phyloP scores from a whole-genome alignment of 2,888 invertebrate genomes.

The Nipponacmea schrenckii region DNA sequence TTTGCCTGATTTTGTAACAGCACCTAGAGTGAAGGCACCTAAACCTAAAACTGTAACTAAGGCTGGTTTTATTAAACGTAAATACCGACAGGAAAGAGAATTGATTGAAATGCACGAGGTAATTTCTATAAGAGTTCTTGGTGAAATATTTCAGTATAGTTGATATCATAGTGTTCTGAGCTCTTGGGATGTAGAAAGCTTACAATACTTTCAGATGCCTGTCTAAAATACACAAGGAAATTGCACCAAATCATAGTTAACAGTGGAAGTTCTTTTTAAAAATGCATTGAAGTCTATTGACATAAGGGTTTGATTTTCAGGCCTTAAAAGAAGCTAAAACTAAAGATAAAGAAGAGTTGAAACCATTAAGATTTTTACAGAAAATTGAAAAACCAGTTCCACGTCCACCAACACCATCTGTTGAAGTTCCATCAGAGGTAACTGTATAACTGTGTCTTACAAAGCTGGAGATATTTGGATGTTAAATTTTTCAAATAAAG shows the following conservation, averaged over 20 bases:
- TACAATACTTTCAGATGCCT: not conserved
- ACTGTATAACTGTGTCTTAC: too few species aligned
- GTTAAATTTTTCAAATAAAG: too few species aligned
- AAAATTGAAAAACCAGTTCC: constrained; percentile 69
- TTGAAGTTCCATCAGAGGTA: constrained; percentile 63
- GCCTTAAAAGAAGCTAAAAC: constrained; percentile 56
- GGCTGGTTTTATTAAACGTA: constrained; percentile 64
- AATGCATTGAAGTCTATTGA: too few species aligned
- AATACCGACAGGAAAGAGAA: constrained; percentile 63
- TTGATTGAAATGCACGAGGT: constrained; percentile 66
- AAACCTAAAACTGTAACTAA: constrained; percentile 63
- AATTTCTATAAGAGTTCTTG: constrained; percentile 1
- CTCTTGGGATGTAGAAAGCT: constrained; percentile 14
- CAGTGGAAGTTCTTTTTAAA: too few species aligned
- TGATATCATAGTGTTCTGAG: not conserved
- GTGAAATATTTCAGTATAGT: not conserved
- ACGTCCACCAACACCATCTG: constrained; percentile 67
- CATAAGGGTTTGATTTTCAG: too few species aligned
- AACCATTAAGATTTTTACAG: constrained; percentile 65
- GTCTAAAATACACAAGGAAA: not conserved
- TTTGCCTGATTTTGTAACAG: constrained; percentile 63
- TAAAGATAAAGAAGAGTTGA: constrained; percentile 51
- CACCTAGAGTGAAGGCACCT: constrained; percentile 64
- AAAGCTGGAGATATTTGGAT: too few species aligned
- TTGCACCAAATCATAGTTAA: not conserved